Percentiles rank a stretch among this genome's conserved stretches.
Conservation (phyloP, 92 coral and sea anemone genomes). For the Porites evermanni region DNA sequence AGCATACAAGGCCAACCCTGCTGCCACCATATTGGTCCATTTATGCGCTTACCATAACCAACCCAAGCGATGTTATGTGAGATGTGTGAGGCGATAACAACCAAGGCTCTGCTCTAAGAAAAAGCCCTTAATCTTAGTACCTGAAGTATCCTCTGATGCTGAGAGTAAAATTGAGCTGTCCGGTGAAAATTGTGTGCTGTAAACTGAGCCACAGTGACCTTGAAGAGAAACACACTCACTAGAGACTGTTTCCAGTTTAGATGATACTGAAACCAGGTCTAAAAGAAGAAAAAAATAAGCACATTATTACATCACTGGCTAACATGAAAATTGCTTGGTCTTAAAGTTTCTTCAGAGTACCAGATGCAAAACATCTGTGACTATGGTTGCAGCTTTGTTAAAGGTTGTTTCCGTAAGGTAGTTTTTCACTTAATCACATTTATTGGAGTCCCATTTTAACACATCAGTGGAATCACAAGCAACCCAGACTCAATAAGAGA, state of each 20-base stretch:
- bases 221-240: slow-evolving; percentile 72
- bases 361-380: too few species aligned
- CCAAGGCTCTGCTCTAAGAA: neutral
- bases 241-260: slow-evolving; percentile 76
- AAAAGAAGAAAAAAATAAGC: neutral
- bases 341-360: too few species aligned
- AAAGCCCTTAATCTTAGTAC: neutral
- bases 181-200: slow-evolving; percentile 82
- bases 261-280: slow-evolving; percentile 59
- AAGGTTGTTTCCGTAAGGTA: too few species aligned
- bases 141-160: slow-evolving; percentile 87
- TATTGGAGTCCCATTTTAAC: too few species aligned
- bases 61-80: neutral
- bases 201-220: slow-evolving; percentile 97
- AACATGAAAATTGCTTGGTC: too few species aligned
- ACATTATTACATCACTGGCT: neutral
- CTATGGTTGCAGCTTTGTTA: too few species aligned
- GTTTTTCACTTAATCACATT: too few species aligned
- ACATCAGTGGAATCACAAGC: too few species aligned
- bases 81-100: neutral
- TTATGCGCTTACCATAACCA: too few species aligned
- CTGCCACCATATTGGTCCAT: too few species aligned
- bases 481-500: too few species aligned
- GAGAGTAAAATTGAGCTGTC: slow-evolving; percentile 86
- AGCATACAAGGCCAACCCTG: too few species aligned